phyloP scores from a whole-genome alignment of 2,113 vertebrate species.

The Otocyon megalotis region DNA sequence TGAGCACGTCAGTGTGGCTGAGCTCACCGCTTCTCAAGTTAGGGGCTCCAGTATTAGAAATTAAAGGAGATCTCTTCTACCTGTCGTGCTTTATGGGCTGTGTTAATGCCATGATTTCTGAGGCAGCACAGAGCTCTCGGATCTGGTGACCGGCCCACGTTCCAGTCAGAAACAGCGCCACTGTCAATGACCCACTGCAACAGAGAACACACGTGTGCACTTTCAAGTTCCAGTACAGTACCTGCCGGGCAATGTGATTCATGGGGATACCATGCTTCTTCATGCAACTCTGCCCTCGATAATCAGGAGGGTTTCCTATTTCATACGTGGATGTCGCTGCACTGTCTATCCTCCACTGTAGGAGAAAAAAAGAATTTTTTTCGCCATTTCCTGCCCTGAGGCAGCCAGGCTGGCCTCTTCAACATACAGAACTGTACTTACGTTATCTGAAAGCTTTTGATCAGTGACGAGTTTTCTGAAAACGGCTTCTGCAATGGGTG shows the following conservation, averaged over 20 bases:
- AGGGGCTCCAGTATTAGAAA: constrained; percentile 49
- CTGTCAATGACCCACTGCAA: constrained; percentile 99
- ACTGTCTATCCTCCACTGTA: constrained; percentile 99
- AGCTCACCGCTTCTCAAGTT: neutral
- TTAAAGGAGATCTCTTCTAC: constrained; percentile 89
- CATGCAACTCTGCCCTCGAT: constrained; percentile 97
- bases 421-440: constrained; percentile 78
- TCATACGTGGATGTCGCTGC: constrained; percentile 98
- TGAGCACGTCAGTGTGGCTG: neutral
- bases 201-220: constrained; percentile 89
- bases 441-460: constrained; percentile 90
- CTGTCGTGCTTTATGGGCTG: constrained; percentile 96
- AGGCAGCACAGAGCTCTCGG: constrained; percentile 95
- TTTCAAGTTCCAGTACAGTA: constrained; percentile 87
- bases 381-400: constrained; percentile 62
- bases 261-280: constrained; percentile 93
- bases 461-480: constrained; percentile 95
- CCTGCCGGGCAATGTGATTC: constrained; percentile 96
- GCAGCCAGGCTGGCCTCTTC: neutral
- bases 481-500: constrained; percentile 98
- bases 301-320: constrained; percentile 96
- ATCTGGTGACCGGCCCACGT: constrained; percentile 95
- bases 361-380: constrained; percentile 83
- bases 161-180: constrained; percentile 97
- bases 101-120: constrained; percentile 94